A percentile compares a stretch with the other conserved stretches of the same genome.
Conservation (phyloP, 2,113 vertebrate genomes). For the human (Homo sapiens) region DNA sequence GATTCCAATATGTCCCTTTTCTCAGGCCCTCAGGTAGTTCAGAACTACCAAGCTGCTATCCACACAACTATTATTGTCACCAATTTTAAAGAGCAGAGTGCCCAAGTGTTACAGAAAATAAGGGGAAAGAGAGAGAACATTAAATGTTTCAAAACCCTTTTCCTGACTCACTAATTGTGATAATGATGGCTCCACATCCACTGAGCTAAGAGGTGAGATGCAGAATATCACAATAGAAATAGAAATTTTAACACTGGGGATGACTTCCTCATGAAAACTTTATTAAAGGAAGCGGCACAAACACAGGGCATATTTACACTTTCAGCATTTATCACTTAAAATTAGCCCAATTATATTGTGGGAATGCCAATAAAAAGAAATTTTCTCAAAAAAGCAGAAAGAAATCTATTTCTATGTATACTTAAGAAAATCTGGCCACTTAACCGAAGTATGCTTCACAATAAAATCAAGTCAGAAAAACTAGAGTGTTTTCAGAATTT, state of each 20-base stretch:
- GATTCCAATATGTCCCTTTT: background rate
- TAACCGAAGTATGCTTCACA: background rate
- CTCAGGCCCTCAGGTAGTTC: background rate
- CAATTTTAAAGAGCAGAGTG: background rate
- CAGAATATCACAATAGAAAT: background rate
- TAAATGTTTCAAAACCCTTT: background rate
- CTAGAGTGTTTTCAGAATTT: constrained; percentile 79
- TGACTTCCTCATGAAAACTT: background rate
- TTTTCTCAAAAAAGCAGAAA: background rate
- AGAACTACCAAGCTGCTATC: background rate
- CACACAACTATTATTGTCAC: background rate
- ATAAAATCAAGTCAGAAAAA: constrained; percentile 69
- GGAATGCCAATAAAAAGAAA: background rate
- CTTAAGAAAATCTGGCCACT: background rate
- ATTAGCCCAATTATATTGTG: background rate
- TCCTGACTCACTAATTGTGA: background rate
- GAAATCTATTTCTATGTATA: background rate
- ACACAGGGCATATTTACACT: background rate
- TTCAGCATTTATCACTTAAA: background rate
- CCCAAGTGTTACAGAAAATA: background rate
- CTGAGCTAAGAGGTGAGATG: background rate
- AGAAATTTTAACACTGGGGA: background rate
- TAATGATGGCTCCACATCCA: background rate
- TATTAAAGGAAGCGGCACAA: background rate
- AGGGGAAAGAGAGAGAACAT: background rate